These are phyloP conservation scores for Steatornis caripensis DNA, from an alignment of 2,113 vertebrate genomes.

Conservation along the genomic window DNA sequence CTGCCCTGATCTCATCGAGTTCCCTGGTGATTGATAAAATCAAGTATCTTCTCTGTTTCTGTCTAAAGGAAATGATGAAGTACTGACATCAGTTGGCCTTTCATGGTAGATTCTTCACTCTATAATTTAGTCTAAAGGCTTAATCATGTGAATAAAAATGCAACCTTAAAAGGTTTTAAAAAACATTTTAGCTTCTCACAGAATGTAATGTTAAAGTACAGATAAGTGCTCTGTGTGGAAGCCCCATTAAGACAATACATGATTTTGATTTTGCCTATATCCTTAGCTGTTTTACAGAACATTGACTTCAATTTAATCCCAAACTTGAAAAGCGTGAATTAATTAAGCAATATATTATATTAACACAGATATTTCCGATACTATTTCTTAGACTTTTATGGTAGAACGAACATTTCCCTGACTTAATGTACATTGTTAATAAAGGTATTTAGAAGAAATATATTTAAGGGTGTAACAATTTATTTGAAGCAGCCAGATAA, in stretches of 20 bases:
- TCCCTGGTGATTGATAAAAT: not conserved
- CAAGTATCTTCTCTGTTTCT: not conserved
- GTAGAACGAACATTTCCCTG: not conserved
- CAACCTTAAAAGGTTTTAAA: not conserved
- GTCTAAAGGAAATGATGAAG: not conserved
- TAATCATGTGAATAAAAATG: not conserved
- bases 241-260: not conserved
- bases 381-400: not conserved
- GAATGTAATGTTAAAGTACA: not conserved
- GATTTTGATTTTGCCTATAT: not conserved
- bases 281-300: not conserved
- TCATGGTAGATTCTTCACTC: not conserved
- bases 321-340: not conserved
- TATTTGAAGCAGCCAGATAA: not conserved
- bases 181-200: not conserved
- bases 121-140: not conserved
- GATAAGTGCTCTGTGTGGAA: not conserved
- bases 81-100: not conserved
- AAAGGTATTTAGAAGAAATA: not conserved
- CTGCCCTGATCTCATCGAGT: not conserved
- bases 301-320: not conserved
- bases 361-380: not conserved
- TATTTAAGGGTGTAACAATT: not conserved
- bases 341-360: not conserved
- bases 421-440: not conserved